Base-by-base conservation (phyloP, 2,113 vertebrate species). In the Globicephala melas region DNA sequence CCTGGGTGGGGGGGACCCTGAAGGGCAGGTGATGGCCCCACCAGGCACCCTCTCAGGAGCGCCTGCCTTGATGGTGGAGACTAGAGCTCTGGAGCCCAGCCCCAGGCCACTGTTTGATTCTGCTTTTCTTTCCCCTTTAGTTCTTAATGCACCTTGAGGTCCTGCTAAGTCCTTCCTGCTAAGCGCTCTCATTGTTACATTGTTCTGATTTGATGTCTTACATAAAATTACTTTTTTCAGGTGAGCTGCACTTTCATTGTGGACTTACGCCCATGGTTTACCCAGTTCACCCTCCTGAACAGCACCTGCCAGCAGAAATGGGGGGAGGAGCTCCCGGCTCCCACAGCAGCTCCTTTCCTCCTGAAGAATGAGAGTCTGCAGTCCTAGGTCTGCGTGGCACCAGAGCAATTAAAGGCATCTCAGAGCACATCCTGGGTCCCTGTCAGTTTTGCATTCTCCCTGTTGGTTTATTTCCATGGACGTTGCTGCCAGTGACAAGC, bases 351-450 rank as follows among this genome's bases (percentile, higher is more conserved):
- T 8, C 23, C 10, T 63, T 20, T 62, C 68, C 31, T 6, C 74
- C 25, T 28, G 6, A 25, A 89, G 21, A 36, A 4, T 53, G 28
- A 33, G 21, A 11, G 5, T 67, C 18, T 60, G 71, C 28, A 28
- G 14, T 63, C 21, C 8, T 9, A 28, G 8, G 33, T 81, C 28
- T 82, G 11, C 53, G 65, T 17, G 67, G 21, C 8, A 28, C 25
- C 41, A n/a, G 28, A 0, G 1, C 9, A 76, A 98, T 92, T 97
- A 97, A 97, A 98, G 23, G 21, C 70, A 95, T 93, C 13, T 96
- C 47, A 86, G 50, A 91, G 33, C 41, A 90, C 9, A 0, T 85
- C 79, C 67, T 76, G 41, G 15, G 18, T 94, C 74, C 3, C 26
- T 83, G 58, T 79, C 0, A 38, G 15, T 70, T 81, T 71, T 84